phyloP scores from a whole-genome alignment of 2,888 invertebrate species.

The Spodoptera littoralis region DNA sequence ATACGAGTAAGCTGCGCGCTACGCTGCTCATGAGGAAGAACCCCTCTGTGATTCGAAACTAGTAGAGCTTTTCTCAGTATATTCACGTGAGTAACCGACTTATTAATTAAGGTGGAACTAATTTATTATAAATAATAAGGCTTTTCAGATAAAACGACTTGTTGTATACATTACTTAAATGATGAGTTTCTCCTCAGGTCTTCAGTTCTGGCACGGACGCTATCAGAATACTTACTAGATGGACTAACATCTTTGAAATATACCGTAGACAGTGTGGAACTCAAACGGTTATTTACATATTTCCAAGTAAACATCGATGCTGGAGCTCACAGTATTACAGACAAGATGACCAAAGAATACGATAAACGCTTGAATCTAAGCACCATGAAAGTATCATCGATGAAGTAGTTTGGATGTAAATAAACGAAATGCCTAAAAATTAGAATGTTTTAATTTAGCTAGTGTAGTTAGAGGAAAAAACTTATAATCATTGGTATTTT shows the following conservation, averaged over 20 bases:
- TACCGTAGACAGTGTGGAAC: conserved; percentile 41
- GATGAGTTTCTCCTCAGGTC: conserved; percentile 29
- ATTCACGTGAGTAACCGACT: too few species aligned
- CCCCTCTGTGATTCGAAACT: too few species aligned
- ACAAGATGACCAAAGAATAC: conserved; percentile 2
- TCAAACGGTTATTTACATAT: conserved; percentile 58
- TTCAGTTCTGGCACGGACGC: conserved; percentile 27
- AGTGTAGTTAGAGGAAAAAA: too few species aligned
- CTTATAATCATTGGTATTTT: too few species aligned
- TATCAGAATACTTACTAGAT: conserved; percentile 55
- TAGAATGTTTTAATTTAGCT: not conserved
- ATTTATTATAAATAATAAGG: too few species aligned
- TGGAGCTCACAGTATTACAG: conserved; percentile 3
- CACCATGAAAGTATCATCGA: not conserved
- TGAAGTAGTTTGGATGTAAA: conserved; percentile 4
- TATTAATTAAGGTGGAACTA: too few species aligned
- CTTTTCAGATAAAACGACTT: too few species aligned
- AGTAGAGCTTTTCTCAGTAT: too few species aligned
- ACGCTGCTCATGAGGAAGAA: too few species aligned
- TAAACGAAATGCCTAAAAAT: conserved; percentile 10
- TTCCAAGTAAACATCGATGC: conserved; percentile 55
- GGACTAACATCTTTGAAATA: conserved; percentile 63
- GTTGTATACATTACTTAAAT: too few species aligned
- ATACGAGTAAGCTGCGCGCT: too few species aligned
- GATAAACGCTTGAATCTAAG: conserved; percentile 6